Percentiles rank a stretch among this genome's conserved stretches.
phyloP scores from a whole-genome alignment of 1,140 invertebrate species.

The Macrocentrus cingulum region DNA sequence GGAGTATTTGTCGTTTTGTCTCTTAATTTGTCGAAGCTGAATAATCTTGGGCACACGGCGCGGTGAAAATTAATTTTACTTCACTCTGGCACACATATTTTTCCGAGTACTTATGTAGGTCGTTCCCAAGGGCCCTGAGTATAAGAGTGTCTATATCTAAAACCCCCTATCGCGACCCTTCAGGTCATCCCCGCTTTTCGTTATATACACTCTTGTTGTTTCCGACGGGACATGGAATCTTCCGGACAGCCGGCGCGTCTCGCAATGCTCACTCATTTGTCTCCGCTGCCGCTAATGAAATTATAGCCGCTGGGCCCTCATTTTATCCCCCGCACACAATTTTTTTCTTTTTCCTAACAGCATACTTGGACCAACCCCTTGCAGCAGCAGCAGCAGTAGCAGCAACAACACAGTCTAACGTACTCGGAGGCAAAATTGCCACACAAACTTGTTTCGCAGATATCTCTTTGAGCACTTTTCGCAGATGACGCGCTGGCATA shows the following conservation, averaged over 20 bases:
- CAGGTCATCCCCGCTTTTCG: background rate
- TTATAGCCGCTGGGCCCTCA: constrained; percentile 54
- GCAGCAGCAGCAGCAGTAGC: no score
- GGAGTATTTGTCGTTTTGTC: background rate
- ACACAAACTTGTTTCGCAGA: constrained; percentile 23
- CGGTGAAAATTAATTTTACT: background rate
- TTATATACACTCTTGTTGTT: constrained; percentile 35
- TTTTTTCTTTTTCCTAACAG: background rate
- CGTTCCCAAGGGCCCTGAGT: background rate
- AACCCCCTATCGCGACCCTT: background rate
- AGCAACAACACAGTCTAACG: no score
- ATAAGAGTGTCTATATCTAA: background rate
- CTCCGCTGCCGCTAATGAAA: constrained; percentile 56
- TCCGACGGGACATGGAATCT: constrained; percentile 41
- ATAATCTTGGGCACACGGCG: no score
- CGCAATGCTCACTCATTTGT: constrained; percentile 58
- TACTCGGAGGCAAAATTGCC: constrained; percentile 19
- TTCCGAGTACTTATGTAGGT: constrained; percentile 6
- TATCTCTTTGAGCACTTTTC: constrained; percentile 23
- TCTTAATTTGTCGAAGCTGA: background rate
- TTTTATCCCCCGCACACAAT: constrained; percentile 16
- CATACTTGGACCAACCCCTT: constrained; percentile 5
- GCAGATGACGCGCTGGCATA: constrained; percentile 38
- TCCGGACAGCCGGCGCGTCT: constrained; percentile 55
- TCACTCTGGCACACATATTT: background rate